These are phyloP conservation scores for Melanotaenia nigrans DNA, from an alignment of 2,797 vertebrate species.

Conservation along the genomic window DNA sequence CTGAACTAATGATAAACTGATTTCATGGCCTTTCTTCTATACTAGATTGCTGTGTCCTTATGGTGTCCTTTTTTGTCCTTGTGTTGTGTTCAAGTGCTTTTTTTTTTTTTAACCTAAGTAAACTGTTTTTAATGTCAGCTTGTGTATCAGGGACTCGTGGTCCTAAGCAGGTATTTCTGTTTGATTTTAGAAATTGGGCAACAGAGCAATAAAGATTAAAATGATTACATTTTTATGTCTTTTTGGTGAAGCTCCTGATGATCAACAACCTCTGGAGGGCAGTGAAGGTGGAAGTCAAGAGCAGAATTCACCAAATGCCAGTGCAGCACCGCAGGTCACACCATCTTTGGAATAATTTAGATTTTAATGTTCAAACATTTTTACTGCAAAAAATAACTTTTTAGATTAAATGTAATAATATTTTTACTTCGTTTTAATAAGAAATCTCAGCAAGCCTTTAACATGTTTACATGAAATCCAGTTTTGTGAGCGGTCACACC, in stretches of 20 bases:
- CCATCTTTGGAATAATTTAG: background rate
- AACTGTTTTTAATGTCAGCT: background rate
- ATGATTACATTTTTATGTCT: background rate
- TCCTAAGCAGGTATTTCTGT: background rate
- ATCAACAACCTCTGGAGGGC: slow-evolving; percentile 85
- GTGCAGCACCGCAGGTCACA: slow-evolving; percentile 70
- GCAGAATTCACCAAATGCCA: slow-evolving; percentile 72
- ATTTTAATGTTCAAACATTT: background rate
- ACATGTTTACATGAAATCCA: background rate
- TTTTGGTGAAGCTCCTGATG: slow-evolving; percentile 79
- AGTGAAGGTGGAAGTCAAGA: slow-evolving; percentile 72
- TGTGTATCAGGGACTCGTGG: background rate
- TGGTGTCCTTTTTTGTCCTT: background rate
- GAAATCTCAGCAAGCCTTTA: background rate
- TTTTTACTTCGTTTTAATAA: background rate
- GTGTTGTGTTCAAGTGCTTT: background rate
- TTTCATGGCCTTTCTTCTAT: background rate
- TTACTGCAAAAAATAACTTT: background rate
- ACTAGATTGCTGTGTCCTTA: background rate
- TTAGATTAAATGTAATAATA: background rate
- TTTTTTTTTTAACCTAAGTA: background rate
- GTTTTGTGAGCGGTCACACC: background rate
- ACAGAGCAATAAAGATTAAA: background rate
- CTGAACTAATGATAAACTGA: background rate
- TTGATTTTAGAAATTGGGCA: background rate